phyloP scores from a whole-genome alignment of 2,113 vertebrate species.

The Pungitius pungitius region DNA sequence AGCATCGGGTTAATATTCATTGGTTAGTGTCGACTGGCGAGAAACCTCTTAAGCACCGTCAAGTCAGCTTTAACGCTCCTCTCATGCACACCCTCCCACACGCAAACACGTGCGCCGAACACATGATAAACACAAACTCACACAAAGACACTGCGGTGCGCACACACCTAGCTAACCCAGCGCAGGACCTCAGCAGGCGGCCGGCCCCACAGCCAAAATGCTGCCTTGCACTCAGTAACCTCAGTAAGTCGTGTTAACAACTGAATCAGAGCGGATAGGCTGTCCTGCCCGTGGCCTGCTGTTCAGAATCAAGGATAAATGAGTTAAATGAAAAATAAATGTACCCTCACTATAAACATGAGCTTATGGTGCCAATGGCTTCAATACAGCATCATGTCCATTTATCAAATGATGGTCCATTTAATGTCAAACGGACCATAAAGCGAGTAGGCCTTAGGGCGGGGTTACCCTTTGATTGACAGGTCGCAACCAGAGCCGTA shows the following conservation, averaged over 20 bases:
- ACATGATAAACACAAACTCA: slow-evolving; percentile 19
- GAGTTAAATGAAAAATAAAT: slow-evolving; percentile 43
- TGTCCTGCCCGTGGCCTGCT: slow-evolving; percentile 43
- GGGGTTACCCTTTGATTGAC: too few relatives aligned
- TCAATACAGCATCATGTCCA: too few relatives aligned
- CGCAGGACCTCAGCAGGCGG: slow-evolving; percentile 54
- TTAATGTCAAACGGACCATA: too few relatives aligned
- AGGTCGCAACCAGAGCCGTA: too few relatives aligned
- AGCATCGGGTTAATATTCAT: slow-evolving; percentile 68
- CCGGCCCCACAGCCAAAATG: slow-evolving; percentile 66
- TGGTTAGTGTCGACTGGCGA: slow-evolving; percentile 57
- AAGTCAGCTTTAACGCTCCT: slow-evolving; percentile 64
- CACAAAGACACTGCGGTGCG: slow-evolving; percentile 21
- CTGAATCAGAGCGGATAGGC: slow-evolving; percentile 68
- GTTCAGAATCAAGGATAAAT: slow-evolving; percentile 44
- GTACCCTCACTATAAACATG: slow-evolving; percentile 11
- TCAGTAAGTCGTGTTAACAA: slow-evolving; percentile 57
- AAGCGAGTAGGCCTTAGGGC: too few relatives aligned
- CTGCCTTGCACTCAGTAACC: slow-evolving; percentile 69
- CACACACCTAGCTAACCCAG: slow-evolving; percentile 55
- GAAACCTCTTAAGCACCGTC: slow-evolving; percentile 70
- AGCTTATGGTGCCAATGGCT: too few relatives aligned
- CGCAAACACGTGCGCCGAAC: slow-evolving; percentile 34
- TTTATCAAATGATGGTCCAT: too few relatives aligned
- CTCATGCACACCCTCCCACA: slow-evolving; percentile 67